Percentiles rank a stretch among this genome's conserved stretches.
Conservation (phyloP, 2,113 vertebrate species). For the Pelvicachromis taeniatus region DNA sequence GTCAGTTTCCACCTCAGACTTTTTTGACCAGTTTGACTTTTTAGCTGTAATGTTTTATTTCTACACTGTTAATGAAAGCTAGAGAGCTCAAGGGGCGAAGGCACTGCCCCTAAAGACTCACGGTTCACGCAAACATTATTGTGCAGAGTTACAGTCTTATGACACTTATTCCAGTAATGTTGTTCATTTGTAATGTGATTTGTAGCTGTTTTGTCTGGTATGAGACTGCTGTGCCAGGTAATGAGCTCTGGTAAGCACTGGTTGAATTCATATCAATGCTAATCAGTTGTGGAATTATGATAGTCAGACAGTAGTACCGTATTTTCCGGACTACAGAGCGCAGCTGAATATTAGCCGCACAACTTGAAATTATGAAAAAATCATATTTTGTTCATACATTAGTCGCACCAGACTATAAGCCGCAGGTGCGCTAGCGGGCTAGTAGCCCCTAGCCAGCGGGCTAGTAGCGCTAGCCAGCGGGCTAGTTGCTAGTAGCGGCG, state of each 20-base stretch:
- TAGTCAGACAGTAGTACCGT: neutral
- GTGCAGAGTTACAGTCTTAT: neutral
- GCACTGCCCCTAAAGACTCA: accelerated
- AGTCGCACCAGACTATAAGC: no score
- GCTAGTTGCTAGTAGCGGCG: no score
- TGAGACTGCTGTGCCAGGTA: neutral
- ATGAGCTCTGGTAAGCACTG: neutral
- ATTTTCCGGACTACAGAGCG: no score
- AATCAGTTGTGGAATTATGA: neutral
- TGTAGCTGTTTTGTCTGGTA: neutral
- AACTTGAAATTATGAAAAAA: no score
- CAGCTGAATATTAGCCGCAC: no score
- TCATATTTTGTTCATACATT: no score
- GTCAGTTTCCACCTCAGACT: neutral
- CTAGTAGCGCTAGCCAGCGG: no score
- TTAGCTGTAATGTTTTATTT: neutral
- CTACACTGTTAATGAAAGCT: neutral
- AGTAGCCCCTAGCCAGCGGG: no score
- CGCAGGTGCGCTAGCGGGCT: no score
- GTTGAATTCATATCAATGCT: neutral
- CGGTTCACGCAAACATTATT: accelerated
- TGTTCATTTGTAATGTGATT: neutral
- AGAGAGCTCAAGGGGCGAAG: neutral
- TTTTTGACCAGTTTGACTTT: accelerated
- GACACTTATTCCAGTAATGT: accelerated